Evolutionary conservation across 2,113 vertebrate genomes (phyloP).

Genomic region (Prionailurus viverrinus): DNA sequence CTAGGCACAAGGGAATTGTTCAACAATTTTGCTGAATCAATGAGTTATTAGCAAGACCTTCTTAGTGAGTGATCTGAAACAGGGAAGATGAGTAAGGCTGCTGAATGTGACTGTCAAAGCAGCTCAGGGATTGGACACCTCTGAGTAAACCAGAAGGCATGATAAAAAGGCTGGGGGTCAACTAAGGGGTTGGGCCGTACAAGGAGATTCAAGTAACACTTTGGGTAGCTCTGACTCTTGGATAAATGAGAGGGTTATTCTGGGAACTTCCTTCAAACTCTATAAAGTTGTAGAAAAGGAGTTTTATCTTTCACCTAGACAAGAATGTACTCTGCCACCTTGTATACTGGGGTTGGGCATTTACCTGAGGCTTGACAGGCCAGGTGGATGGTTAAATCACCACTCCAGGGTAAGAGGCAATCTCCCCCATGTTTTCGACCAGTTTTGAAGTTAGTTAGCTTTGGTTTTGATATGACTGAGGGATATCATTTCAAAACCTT

Average conservation of each 20-base stretch:
- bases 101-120: not conserved
- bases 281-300: not conserved
- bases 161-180: not conserved
- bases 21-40: not conserved
- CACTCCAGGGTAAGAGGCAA: too few species aligned
- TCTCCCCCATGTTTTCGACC: not conserved
- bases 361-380: not conserved
- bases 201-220: not conserved
- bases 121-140: not conserved
- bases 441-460: not conserved
- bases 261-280: not conserved
- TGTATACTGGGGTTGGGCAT: not conserved
- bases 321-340: not conserved
- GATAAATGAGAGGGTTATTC: not conserved
- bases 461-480: not conserved
- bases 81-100: not conserved
- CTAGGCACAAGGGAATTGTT: not conserved
- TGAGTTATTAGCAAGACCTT: not conserved
- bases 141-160: accelerated
- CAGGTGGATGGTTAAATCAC: not conserved
- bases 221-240: not conserved
- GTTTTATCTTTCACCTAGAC: not conserved
- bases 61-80: not conserved
- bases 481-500: not conserved
- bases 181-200: not conserved